Conservation (phyloP, 2,888 invertebrate genomes). For the Halocaridina rubra region DNA sequence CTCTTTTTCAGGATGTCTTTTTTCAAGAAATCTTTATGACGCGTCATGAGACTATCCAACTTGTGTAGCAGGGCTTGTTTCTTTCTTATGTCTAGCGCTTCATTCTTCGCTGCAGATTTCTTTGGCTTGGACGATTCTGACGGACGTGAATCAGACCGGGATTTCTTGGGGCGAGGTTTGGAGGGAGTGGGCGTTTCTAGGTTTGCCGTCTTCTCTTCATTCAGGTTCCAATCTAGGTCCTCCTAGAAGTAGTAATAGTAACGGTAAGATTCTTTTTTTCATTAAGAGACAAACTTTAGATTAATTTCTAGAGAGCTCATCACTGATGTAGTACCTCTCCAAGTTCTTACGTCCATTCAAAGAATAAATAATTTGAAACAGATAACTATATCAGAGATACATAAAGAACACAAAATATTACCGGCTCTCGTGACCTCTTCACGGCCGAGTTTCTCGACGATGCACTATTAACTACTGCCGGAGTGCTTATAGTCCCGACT, state of each 20-base stretch:
- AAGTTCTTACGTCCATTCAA: too few relatives aligned
- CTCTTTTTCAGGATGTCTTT: constrained; percentile 93
- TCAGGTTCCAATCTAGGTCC: constrained; percentile 40
- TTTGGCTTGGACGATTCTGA: constrained; percentile 6
- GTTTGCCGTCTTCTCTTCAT: constrained; percentile 3
- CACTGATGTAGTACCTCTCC: too few relatives aligned
- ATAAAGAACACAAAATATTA: neutral
- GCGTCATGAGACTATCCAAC: constrained; percentile 81
- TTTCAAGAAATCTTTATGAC: constrained; percentile 91
- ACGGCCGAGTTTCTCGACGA: neutral
- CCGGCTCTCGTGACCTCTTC: constrained; percentile 30
- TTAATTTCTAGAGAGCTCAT: too few relatives aligned
- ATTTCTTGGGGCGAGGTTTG: constrained; percentile 38
- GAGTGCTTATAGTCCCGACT: neutral
- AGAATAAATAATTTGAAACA: neutral
- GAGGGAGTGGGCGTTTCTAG: constrained; percentile 66
- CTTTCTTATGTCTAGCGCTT: constrained; percentile 70
- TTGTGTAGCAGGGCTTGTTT: constrained; percentile 72
- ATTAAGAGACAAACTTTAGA: too few relatives aligned
- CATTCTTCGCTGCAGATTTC: constrained; percentile 21
- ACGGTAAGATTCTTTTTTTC: neutral
- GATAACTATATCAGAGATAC: neutral
- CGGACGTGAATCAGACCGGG: constrained; percentile 5
- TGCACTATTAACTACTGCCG: neutral
- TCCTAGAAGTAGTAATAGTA: constrained; percentile 7